A percentile compares a stretch with the other conserved stretches of the same genome.
phyloP scores from a whole-genome alignment of 2,888 invertebrate species.

The Cephus pygmeus region DNA sequence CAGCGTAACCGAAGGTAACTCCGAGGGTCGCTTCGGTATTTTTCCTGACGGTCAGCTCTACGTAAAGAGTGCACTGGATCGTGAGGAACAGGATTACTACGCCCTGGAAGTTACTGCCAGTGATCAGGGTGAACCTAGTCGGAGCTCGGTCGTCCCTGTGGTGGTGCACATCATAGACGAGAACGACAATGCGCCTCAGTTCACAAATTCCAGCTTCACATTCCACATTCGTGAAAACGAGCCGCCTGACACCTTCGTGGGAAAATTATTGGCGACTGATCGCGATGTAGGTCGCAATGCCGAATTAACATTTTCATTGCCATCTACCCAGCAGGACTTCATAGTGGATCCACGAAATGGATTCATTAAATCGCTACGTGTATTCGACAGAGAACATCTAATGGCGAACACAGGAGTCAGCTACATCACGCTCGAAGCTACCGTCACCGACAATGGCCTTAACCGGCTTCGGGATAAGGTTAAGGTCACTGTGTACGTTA shows the following conservation, averaged over 20 bases:
- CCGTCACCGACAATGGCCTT: conserved; percentile 86
- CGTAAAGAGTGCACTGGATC: conserved; percentile 85
- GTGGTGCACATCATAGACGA: conserved; percentile 95
- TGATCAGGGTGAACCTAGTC: conserved; percentile 82
- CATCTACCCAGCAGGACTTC: conserved; percentile 81
- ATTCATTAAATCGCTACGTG: conserved; percentile 84
- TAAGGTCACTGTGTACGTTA: conserved; percentile 86
- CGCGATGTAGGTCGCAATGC: conserved; percentile 92
- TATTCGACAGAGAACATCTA: conserved; percentile 90
- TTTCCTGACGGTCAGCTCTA: conserved; percentile 95
- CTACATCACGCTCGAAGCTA: conserved; percentile 85
- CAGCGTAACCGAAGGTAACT: conserved; percentile 87
- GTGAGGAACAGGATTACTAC: conserved; percentile 93
- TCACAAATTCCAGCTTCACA: conserved; percentile 89
- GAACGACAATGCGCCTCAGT: conserved; percentile 95
- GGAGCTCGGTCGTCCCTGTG: conserved; percentile 88
- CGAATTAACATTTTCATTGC: conserved; percentile 84
- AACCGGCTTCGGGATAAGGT: conserved; percentile 84
- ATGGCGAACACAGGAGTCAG: conserved; percentile 82
- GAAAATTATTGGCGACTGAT: conserved; percentile 90
- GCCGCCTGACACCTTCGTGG: conserved; percentile 89
- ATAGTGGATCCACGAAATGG: conserved; percentile 91
- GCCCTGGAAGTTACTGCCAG: conserved; percentile 85
- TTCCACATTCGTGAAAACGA: conserved; percentile 92
- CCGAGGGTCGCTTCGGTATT: conserved; percentile 88